These are phyloP conservation scores for Crypturellus undulatus DNA, from an alignment of 2,113 vertebrate species.

Conservation along the genomic window DNA sequence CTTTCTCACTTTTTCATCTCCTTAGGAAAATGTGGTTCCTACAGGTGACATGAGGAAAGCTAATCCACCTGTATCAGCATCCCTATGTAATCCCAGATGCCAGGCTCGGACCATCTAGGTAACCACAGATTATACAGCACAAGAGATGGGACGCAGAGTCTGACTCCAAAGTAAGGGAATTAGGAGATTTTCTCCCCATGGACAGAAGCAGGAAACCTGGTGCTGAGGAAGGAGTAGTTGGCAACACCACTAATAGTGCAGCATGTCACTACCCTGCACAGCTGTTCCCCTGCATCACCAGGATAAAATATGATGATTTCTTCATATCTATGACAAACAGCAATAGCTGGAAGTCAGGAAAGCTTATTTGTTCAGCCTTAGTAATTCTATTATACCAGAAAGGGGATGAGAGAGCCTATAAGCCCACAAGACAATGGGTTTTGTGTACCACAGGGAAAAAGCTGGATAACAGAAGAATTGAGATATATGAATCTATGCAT, in stretches of 20 bases:
- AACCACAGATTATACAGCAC: not conserved
- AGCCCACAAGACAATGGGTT: not conserved
- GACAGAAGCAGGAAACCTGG: not conserved
- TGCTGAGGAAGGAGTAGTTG: fast-evolving
- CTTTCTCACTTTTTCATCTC: not conserved
- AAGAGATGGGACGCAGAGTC: fast-evolving
- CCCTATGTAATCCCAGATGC: not conserved
- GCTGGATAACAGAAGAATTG: not conserved
- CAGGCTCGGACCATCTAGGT: fast-evolving
- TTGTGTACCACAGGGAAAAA: not conserved
- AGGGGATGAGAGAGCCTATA: not conserved
- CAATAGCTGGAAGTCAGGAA: not conserved
- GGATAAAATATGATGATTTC: not conserved
- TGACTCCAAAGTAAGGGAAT: not conserved
- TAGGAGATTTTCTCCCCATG: not conserved
- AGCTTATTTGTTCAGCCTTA: not conserved
- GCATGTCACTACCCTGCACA: not conserved
- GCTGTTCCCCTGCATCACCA: not conserved
- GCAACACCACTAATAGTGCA: fast-evolving
- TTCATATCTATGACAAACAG: not conserved
- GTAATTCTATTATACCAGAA: not conserved
- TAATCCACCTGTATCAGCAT: not conserved
- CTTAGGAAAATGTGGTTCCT: not conserved
- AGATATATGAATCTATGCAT: not conserved
- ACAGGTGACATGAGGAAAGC: not conserved